phyloP scores from a whole-genome alignment of 2,888 invertebrate genomes.

The Notodonta dromedarius region DNA sequence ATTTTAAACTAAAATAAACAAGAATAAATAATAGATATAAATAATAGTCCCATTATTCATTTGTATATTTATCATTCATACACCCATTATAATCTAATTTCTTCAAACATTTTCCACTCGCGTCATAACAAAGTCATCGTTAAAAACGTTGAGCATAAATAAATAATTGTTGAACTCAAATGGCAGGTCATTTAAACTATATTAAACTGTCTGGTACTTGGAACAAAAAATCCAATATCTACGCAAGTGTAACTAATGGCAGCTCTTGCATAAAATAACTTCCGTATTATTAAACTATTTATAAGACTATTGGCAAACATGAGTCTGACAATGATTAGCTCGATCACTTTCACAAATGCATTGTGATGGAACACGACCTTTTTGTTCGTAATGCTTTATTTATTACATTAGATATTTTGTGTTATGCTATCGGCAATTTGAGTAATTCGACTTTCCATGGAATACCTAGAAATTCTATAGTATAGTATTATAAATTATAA shows the following conservation, averaged over 20 bases:
- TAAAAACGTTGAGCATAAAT: too few species aligned
- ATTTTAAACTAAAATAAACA: too few species aligned
- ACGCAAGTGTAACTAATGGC: neutral
- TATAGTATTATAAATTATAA: neutral
- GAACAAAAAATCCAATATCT: neutral
- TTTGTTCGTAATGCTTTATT: constrained; percentile 2
- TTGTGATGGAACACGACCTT: constrained; percentile 2
- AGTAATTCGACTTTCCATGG: neutral
- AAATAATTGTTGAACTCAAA: neutral
- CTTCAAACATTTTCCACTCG: too few species aligned
- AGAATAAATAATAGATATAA: too few species aligned
- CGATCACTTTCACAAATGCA: constrained; percentile 7
- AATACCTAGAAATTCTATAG: neutral
- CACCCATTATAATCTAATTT: too few species aligned
- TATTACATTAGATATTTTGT: constrained; percentile 4
- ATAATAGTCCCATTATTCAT: too few species aligned
- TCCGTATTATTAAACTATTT: neutral
- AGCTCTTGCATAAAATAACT: neutral
- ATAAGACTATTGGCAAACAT: neutral
- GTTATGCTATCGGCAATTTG: neutral
- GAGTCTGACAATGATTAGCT: constrained; percentile 1
- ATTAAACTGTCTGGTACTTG: neutral
- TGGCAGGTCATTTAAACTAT: neutral
- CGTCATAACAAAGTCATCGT: too few species aligned
- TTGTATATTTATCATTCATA: too few species aligned